phyloP scores from a whole-genome alignment of 2,888 invertebrate genomes.

The Sarcophaga carnaria region DNA sequence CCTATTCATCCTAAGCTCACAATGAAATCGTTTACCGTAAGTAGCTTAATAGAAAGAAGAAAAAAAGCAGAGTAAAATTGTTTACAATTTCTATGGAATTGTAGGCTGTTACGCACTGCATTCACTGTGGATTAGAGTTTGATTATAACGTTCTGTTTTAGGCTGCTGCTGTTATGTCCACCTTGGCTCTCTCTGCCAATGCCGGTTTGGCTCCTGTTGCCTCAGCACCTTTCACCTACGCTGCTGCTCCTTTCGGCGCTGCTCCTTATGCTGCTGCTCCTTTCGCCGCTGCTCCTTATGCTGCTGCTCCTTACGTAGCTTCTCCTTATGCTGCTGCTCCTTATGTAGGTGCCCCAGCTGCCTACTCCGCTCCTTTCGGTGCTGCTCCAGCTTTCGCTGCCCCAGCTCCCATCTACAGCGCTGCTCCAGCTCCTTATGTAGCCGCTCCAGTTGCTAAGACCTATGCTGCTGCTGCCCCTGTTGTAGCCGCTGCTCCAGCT shows the following conservation, averaged over 20 bases:
- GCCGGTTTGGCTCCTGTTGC: conserved; percentile 77
- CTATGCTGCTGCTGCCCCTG: conserved; percentile 73
- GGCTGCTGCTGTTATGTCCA: conserved; percentile 80
- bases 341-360: conserved; percentile 69
- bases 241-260: conserved; percentile 64
- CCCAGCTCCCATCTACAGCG: conserved; percentile 71
- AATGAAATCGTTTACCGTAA: conserved; percentile 82
- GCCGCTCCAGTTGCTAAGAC: conserved; percentile 65
- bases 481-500: conserved; percentile 72
- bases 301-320: conserved; percentile 68
- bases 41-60: conserved; percentile 70
- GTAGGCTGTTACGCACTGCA: not conserved
- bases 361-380: conserved; percentile 69
- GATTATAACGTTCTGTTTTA: conserved; percentile 66
- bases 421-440: conserved; percentile 69
- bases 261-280: conserved; percentile 59
- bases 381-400: conserved; percentile 70
- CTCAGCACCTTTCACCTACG: conserved; percentile 69
- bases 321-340: conserved; percentile 69
- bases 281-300: conserved; percentile 63
- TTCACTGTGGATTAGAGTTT: conserved; percentile 32
- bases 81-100: not conserved
- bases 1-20: conserved; percentile 77
- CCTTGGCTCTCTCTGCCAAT: conserved; percentile 79
- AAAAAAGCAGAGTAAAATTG: not conserved